Conservation (phyloP, 30 jellyfish, hydroid and myxozoan species). For the Aurelia sp. region DNA sequence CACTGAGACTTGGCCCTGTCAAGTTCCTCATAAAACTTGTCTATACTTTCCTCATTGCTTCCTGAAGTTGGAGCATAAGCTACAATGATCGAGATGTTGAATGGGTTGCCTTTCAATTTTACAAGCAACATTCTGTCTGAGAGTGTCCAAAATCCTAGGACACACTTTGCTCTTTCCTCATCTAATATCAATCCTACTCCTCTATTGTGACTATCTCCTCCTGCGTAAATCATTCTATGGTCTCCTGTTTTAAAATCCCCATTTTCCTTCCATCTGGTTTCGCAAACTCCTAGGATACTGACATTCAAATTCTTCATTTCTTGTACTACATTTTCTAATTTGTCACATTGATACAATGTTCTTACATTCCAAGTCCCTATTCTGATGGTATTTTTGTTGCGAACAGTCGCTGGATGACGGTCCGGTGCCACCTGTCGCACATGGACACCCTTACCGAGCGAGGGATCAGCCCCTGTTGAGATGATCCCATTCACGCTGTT, state of each 20-base stretch:
- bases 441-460: no score
- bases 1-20: slow-evolving; percentile 42
- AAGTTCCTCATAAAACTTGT: slow-evolving; percentile 22
- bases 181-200: slow-evolving; percentile 23
- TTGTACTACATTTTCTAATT: slow-evolving; percentile 23
- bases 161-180: background rate
- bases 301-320: slow-evolving; percentile 13
- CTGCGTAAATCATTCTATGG: slow-evolving; percentile 29
- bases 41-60: slow-evolving; percentile 34
- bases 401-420: slow-evolving; percentile 60
- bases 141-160: slow-evolving; percentile 14
- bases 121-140: slow-evolving; percentile 16
- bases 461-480: background rate
- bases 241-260: slow-evolving; percentile 18
- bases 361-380: slow-evolving; percentile 54
- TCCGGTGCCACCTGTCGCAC: slow-evolving; percentile 48
- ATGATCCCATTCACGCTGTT: slow-evolving; percentile 37
- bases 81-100: slow-evolving; percentile 20
- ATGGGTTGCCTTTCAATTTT: background rate
- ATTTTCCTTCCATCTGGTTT: slow-evolving; percentile 21
- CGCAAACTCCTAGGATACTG: slow-evolving; percentile 49
- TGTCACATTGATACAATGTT: slow-evolving; percentile 36
- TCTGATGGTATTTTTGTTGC: no score
- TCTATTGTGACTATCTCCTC: slow-evolving; percentile 11
- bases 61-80: slow-evolving; percentile 57